A percentile compares a stretch with the other conserved stretches of the same genome.
phyloP scores from a whole-genome alignment of 1,140 invertebrate genomes.

The Apolygus lucorum region DNA sequence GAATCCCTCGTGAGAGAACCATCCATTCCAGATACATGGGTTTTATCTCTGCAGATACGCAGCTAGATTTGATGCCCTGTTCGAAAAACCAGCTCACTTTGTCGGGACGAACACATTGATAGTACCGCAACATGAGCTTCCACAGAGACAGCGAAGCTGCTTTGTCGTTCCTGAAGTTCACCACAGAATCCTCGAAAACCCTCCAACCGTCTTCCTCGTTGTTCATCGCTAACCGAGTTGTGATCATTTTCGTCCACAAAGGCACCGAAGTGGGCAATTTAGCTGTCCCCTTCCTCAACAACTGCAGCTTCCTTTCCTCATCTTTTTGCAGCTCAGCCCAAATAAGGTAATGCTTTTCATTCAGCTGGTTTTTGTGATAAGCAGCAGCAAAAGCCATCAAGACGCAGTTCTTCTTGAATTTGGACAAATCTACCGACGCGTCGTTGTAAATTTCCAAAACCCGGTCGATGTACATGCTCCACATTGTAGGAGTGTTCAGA shows the following conservation, averaged over 20 bases:
- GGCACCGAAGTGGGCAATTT: constrained; percentile 5
- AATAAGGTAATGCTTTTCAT: constrained; percentile 10
- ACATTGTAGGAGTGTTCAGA: background rate
- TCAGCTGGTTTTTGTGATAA: background rate
- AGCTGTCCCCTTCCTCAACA: background rate
- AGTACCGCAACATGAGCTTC: constrained; percentile 15
- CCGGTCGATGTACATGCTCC: constrained; percentile 2
- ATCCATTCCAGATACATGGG: constrained; percentile 13
- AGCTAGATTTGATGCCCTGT: background rate
- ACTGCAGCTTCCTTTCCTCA: background rate
- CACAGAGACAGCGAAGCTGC: background rate
- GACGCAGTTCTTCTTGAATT: constrained; percentile 8
- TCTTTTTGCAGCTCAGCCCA: constrained; percentile 4
- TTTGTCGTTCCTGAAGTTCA: background rate
- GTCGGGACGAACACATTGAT: background rate
- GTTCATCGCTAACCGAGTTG: background rate
- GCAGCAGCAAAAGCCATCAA: background rate
- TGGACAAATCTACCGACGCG: background rate
- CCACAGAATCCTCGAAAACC: constrained; percentile 1
- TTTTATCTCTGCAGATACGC: constrained; percentile 3
- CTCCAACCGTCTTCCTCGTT: background rate
- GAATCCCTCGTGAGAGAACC: constrained; percentile 1
- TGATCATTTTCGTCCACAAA: background rate
- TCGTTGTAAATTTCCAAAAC: background rate
- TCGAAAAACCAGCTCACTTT: constrained; percentile 1